Base-by-base conservation (phyloP, 2,797 vertebrate genomes). In the Channallabes apus region DNA sequence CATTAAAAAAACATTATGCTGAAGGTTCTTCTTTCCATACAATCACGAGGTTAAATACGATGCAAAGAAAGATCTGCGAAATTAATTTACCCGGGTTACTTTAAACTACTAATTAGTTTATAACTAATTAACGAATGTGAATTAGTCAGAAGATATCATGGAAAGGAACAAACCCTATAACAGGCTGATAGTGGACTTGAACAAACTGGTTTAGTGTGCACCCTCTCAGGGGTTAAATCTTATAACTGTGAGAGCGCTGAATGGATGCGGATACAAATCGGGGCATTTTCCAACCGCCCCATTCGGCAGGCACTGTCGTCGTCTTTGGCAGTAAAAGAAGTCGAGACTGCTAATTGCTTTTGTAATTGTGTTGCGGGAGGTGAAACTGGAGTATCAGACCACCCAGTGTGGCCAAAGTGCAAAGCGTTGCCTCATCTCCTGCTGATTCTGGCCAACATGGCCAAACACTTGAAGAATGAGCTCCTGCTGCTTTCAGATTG, bases 351-450 rank as follows among this genome's bases (percentile, higher is more conserved):
- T 29, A 56, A 58, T 80, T 75, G 77, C 80, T 79, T 71, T 59
- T 22, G 15, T 82, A 77, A 87, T 78, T 86, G 85, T 69, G 22
- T 62, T 62, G 59, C 80, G 17, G 35, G 59, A 59, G 84, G 75
- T 83, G 38, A n/a, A 18, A 75, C 77, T 56, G 61, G 87, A 62
- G 41, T 3, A 69, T 72, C 18, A 6, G 87, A 88, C 90, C 90
- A 88, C 81, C 67, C 90, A 89, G 69, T 67, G 71, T 87, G 82
- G 88, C 65, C 80, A 80, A 73, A 73, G 51, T 87, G 86, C 56
- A 78, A 80, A 72, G 68, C 69, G 54, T 82, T 35, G 22, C 32
- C 62, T 86, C 81, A 82, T 88, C 84, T 88, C 81, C 86, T 86
- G 51, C 84, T 86, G 67, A 86, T 86, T 64, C 79, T 86, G 85